These are phyloP conservation scores for Formica exsecta DNA, from an alignment of 1,140 invertebrate species.

Conservation along the genomic window DNA sequence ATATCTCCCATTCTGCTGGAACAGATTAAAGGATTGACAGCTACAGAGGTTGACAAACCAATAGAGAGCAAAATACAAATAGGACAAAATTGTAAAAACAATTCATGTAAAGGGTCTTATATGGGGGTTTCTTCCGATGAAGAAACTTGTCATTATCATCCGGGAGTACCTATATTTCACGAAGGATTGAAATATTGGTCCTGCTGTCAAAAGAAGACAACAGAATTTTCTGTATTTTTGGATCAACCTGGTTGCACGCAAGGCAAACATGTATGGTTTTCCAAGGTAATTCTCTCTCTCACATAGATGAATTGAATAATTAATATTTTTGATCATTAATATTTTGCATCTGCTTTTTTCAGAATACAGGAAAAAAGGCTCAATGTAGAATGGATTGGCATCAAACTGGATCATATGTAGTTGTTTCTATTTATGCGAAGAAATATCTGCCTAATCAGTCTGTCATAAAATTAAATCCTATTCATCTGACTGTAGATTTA, in stretches of 20 bases:
- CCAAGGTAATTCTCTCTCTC: constrained; percentile 87
- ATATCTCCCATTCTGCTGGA: constrained; percentile 89
- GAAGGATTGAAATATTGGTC: constrained; percentile 99
- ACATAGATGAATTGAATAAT: background rate
- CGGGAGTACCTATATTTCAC: constrained; percentile 97
- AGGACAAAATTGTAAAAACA: constrained; percentile 96
- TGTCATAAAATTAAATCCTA: constrained; percentile 93
- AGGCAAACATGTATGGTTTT: constrained; percentile 95
- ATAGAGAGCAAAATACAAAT: constrained; percentile 86
- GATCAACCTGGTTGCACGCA: constrained; percentile 94
- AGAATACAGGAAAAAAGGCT: constrained; percentile 77
- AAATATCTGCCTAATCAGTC: constrained; percentile 93
- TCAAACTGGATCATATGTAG: constrained; percentile 94
- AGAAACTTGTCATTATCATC: constrained; percentile 93
- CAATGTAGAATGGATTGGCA: constrained; percentile 97
- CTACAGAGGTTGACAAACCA: constrained; percentile 64
- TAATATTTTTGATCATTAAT: constrained; percentile 26
- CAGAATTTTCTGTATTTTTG: constrained; percentile 97
- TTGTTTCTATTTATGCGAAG: constrained; percentile 96
- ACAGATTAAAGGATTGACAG: constrained; percentile 85
- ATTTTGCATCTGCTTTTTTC: constrained; percentile 53
- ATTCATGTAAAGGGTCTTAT: constrained; percentile 92
- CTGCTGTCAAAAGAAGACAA: constrained; percentile 97
- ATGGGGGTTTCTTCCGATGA: constrained; percentile 89
- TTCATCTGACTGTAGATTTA: constrained; percentile 92